Percentiles rank a stretch among this genome's conserved stretches.
Evolutionary conservation across 2,888 invertebrate species (phyloP).

Genomic region (Tetranychus piercei): DNA sequence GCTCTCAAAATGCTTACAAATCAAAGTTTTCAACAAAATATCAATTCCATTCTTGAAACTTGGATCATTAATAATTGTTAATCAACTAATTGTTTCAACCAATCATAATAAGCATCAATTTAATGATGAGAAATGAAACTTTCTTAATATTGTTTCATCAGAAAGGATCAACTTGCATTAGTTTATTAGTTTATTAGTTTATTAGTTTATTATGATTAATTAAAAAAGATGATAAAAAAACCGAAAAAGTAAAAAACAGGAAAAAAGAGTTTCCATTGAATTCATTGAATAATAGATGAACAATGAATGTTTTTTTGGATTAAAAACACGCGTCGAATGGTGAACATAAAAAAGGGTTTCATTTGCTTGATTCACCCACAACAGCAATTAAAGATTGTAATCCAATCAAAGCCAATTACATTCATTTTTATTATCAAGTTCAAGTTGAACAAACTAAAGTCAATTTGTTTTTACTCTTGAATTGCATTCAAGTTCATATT

Average conservation of each 20-base stretch:
- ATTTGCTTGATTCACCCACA: neutral
- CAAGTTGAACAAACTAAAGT: neutral
- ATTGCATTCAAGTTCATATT: no score
- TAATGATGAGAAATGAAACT: no score
- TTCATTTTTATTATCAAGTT: neutral
- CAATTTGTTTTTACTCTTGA: neutral
- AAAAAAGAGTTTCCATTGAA: no score
- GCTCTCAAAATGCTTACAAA: neutral
- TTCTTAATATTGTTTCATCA: no score
- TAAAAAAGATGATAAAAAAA: neutral
- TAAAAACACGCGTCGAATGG: neutral
- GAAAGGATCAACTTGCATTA: no score
- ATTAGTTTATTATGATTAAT: neutral
- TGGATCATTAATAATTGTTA: no score
- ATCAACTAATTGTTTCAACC: no score
- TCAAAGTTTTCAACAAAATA: neutral
- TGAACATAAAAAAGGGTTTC: neutral
- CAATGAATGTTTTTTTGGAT: neutral
- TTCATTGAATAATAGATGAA: neutral
- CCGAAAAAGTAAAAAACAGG: neutral
- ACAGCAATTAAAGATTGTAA: neutral
- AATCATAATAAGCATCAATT: no score
- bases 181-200: no score
- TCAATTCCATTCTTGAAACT: no score
- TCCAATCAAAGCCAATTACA: neutral